Conservation (phyloP, 2,888 invertebrate genomes). For the Epinotia nisella region DNA sequence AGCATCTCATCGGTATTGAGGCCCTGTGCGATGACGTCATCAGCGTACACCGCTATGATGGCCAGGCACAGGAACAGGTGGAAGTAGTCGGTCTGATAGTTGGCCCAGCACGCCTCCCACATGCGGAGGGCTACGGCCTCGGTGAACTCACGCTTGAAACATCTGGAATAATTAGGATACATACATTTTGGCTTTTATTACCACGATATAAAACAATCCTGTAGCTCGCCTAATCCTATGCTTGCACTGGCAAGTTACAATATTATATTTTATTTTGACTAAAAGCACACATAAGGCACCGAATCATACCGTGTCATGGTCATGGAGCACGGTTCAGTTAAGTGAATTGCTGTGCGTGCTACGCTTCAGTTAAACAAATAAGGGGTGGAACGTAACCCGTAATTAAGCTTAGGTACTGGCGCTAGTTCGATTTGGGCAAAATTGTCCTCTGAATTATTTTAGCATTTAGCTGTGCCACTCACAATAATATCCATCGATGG, state of each 20-base stretch:
- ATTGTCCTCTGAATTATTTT: neutral
- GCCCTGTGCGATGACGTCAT: conserved; percentile 96
- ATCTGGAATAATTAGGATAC: conserved; percentile 79
- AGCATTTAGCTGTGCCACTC: conserved; percentile 64
- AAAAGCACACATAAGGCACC: too few species aligned
- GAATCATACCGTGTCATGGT: too few species aligned
- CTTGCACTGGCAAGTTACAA: too few species aligned
- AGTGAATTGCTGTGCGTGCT: too few species aligned
- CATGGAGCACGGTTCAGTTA: too few species aligned
- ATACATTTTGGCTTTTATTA: too few species aligned
- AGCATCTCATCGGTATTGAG: conserved; percentile 97
- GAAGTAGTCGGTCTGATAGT: conserved; percentile 98
- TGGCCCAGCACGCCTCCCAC: conserved; percentile 99
- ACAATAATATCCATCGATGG: conserved; percentile 97
- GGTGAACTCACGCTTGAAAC: conserved; percentile 96
- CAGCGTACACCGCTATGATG: conserved; percentile 96
- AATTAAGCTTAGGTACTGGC: too few species aligned
- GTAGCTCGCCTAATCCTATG: too few species aligned
- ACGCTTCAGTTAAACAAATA: too few species aligned
- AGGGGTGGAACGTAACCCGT: too few species aligned
- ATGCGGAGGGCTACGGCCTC: conserved; percentile 94
- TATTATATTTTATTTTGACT: too few species aligned
- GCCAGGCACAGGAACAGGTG: conserved; percentile 97
- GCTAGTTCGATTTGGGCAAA: neutral
- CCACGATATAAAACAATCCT: too few species aligned